Base-by-base conservation (phyloP, 2,888 invertebrate species). In the Drosophila nigricruria region DNA sequence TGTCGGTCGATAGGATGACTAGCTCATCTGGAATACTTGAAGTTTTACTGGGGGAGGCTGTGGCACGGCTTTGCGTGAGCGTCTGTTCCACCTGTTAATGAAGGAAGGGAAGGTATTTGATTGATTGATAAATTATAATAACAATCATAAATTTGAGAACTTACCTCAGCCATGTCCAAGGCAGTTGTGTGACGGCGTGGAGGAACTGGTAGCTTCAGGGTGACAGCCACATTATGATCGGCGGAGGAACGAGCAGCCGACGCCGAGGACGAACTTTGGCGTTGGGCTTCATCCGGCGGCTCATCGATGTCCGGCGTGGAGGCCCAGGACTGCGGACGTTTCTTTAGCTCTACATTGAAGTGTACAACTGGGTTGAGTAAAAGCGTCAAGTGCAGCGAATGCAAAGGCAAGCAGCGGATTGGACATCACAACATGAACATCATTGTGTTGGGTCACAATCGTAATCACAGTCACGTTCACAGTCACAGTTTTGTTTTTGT, bases 221-320 rank as follows among this genome's bases (percentile, higher is more conserved):
- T 96, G 82, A 95, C 94, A 76, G 93, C 93, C 56, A 96, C 94
- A 77, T 90, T 78, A 83, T 94, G 95, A 69, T 95, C 94, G 85
- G 94, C 94, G 79, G 95, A 94, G 53, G 70, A 34, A 0, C 76
- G 76, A 10, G 43, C 3, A 0, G 74, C 9, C 12, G 56, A n/a
- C 56, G 63, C 8, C 9, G 61, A 25, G 6, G 50, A 9, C 16
- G 76, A 23, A 3, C n/a, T 36, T 12, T 49, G 47, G 45, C 54
- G 58, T 23, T 60, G 34, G 20, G 3, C 20, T 5, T 18, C 77
- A 25, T 73, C 78, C 59, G 73, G 18, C 34, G 69, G 53, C 60
- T 95, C 95, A 73, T 95, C 96, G 91, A 97, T 94, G 93, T 97
- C 97, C 82, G 96, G 96, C 80, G 97, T 96, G 79, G 97, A 97